Percentiles rank a stretch among this genome's conserved stretches.
Evolutionary conservation across 2,888 invertebrate species (phyloP).

Genomic region (Synanthedon andrenaeformis): DNA sequence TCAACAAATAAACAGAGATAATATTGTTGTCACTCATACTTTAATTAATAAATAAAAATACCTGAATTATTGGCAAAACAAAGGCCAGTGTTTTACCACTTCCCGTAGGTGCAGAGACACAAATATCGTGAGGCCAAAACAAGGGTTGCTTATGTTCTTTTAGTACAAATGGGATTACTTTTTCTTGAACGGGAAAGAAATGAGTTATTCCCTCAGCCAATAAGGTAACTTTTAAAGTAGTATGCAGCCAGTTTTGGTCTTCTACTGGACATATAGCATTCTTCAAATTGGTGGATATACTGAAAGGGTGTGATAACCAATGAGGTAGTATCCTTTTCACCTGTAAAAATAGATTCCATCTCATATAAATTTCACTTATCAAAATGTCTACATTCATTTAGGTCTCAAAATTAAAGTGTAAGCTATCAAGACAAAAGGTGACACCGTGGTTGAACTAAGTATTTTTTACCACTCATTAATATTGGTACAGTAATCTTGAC

Average conservation of each 20-base stretch:
- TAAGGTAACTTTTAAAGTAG: slow-evolving; percentile 72
- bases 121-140: slow-evolving; percentile 87
- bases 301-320: slow-evolving; percentile 86
- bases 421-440: too few species aligned
- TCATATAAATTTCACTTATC: too few species aligned
- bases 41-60: slow-evolving; percentile 19
- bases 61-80: slow-evolving; percentile 90
- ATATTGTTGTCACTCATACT: not conserved
- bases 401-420: too few species aligned
- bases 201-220: slow-evolving; percentile 77
- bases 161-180: slow-evolving; percentile 82
- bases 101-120: slow-evolving; percentile 97
- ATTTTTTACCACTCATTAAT: too few species aligned
- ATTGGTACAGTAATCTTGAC: too few species aligned
- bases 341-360: slow-evolving; percentile 28
- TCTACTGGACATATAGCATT: slow-evolving; percentile 64
- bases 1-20: too few species aligned
- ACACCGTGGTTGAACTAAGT: too few species aligned
- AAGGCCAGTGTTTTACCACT: slow-evolving; percentile 97
- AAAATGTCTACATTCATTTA: too few species aligned
- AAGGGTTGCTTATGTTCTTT: slow-evolving; percentile 69
- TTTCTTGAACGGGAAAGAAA: slow-evolving; percentile 88
- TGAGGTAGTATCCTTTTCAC: slow-evolving; percentile 84
- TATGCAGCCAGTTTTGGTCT: slow-evolving; percentile 73
- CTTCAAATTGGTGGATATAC: slow-evolving; percentile 80